These are phyloP conservation scores for Macrostomum cliftonense DNA, from an alignment of 2,888 invertebrate species.

Conservation along the genomic window DNA sequence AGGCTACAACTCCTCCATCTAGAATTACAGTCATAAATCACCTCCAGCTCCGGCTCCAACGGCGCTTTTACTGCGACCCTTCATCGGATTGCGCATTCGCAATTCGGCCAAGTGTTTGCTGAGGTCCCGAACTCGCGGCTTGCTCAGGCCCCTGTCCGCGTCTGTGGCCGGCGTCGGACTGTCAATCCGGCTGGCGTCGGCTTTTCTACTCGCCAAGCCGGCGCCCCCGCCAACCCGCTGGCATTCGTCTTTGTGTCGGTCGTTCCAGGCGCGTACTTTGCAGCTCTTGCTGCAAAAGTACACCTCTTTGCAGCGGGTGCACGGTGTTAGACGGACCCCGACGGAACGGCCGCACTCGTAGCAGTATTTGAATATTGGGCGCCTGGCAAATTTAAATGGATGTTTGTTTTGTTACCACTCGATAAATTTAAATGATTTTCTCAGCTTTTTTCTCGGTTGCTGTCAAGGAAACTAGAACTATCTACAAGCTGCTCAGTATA, in stretches of 20 bases:
- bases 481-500: no score
- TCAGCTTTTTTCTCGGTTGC: no score
- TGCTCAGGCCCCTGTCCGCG: constrained; percentile 10
- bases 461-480: no score
- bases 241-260: constrained; percentile 34
- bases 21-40: no score
- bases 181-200: constrained; percentile 14
- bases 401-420: no score
- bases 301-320: constrained; percentile 36
- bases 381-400: constrained; percentile 24
- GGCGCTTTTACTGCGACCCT: no score
- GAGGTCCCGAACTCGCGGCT: constrained; percentile 4
- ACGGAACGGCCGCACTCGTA: constrained; percentile 37
- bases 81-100: no score
- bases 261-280: constrained; percentile 34
- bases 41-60: no score
- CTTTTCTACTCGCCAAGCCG: neutral
- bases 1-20: no score
- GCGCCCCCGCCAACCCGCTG: constrained; percentile 24
- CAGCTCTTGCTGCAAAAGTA: constrained; percentile 37
- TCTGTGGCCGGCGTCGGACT: constrained; percentile 17
- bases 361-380: constrained; percentile 34
- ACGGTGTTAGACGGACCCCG: constrained; percentile 30
- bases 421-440: no score
- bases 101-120: neutral